phyloP scores from a whole-genome alignment of 2,113 vertebrate genomes.

The Nycticebus coucang region DNA sequence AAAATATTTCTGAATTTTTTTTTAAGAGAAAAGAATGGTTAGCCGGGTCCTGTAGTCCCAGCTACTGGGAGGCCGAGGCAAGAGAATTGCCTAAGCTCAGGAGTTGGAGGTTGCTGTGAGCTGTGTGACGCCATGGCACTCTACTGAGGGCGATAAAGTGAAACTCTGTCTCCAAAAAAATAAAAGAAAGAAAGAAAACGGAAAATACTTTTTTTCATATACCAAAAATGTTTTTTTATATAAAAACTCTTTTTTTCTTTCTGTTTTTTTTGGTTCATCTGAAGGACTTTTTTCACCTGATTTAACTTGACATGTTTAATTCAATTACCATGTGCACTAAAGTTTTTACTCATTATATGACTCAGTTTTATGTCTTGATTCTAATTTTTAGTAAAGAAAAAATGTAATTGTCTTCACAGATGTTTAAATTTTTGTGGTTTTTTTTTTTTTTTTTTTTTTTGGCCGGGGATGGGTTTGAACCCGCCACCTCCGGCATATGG shows the following conservation, averaged over 20 bases:
- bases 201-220: constrained; percentile 45
- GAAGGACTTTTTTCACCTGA: background rate
- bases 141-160: no score
- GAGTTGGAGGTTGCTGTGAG: no score
- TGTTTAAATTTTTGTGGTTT: constrained; percentile 45
- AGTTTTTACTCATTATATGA: background rate
- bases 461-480: no score
- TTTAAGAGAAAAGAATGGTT: no score
- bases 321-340: background rate
- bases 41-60: no score
- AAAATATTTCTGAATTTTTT: no score
- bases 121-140: no score
- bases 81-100: no score
- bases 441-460: no score
- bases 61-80: no score
- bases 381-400: constrained; percentile 18
- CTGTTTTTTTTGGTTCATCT: background rate
- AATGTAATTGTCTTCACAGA: constrained; percentile 10
- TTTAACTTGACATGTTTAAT: background rate
- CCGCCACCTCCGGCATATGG: no score
- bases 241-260: background rate
- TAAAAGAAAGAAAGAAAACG: background rate
- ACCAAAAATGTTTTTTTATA: background rate
- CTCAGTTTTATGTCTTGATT: constrained; percentile 20
- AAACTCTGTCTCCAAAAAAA: no score